These are phyloP conservation scores for Diplodus puntazzo DNA, from an alignment of 2,797 vertebrate species.

Conservation along the genomic window DNA sequence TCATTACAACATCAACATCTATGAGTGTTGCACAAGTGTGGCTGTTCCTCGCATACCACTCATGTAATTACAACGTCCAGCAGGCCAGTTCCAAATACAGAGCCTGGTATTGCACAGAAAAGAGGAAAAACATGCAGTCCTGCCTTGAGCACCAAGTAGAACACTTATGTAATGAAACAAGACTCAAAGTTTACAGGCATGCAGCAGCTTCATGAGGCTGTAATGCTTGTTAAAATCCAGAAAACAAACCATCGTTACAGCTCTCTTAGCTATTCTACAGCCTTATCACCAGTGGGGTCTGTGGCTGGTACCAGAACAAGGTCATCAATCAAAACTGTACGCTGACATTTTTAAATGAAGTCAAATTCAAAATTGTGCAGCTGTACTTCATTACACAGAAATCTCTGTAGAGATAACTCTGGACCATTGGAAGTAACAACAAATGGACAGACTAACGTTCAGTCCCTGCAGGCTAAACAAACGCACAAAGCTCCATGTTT, in stretches of 20 bases:
- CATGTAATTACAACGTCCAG: constrained; percentile 36
- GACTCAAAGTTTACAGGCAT: constrained; percentile 1
- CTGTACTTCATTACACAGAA: too few relatives aligned
- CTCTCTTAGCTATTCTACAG: neutral
- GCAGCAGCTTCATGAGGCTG: neutral
- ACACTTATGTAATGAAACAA: constrained; percentile 41
- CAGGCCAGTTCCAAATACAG: constrained; percentile 27
- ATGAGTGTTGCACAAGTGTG: neutral
- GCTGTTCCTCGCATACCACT: constrained; percentile 8
- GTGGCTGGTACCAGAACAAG: neutral
- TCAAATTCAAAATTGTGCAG: neutral
- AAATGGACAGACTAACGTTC: rapidly evolving
- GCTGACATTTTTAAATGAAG: neutral
- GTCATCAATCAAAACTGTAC: neutral
- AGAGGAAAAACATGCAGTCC: constrained; percentile 13
- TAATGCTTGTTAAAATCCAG: neutral
- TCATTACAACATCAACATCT: constrained; percentile 17
- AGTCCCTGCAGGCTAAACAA: constrained; percentile 6
- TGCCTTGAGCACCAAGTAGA: constrained; percentile 1
- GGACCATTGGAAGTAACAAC: neutral
- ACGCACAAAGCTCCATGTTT: neutral
- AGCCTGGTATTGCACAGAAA: constrained; percentile 11
- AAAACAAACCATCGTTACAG: neutral
- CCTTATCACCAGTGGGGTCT: neutral
- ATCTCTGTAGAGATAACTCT: neutral